A percentile compares a stretch with the other conserved stretches of the same genome.
phyloP scores from a whole-genome alignment of 2,888 invertebrate genomes.

The Polydesmus complanatus region DNA sequence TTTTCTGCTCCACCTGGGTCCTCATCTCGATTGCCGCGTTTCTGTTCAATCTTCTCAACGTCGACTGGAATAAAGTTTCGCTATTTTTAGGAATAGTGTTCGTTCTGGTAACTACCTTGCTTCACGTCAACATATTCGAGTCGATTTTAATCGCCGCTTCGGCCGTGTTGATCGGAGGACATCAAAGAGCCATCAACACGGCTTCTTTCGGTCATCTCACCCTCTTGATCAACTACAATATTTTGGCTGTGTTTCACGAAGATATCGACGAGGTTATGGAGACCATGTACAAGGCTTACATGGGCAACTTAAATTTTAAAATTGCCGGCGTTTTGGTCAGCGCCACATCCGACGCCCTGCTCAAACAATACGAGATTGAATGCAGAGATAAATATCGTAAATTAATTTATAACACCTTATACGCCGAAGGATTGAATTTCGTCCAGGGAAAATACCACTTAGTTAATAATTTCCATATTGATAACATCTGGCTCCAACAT shows the following conservation, averaged over 20 bases:
- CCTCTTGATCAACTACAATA: constrained; percentile 17
- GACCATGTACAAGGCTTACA: constrained; percentile 18
- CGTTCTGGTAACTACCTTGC: constrained; percentile 14
- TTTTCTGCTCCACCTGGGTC: constrained; percentile 10
- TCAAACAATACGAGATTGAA: constrained; percentile 18
- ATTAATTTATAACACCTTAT: constrained; percentile 15
- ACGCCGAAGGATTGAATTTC: constrained; percentile 17
- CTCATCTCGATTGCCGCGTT: constrained; percentile 11
- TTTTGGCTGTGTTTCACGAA: constrained; percentile 16
- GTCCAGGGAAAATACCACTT: constrained; percentile 9
- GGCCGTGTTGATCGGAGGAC: constrained; percentile 17
- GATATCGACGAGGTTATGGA: constrained; percentile 17
- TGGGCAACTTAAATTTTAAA: constrained; percentile 16
- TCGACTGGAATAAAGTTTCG: constrained; percentile 17
- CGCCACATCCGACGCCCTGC: constrained; percentile 14
- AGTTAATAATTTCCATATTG: constrained; percentile 14
- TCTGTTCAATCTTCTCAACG: constrained; percentile 16
- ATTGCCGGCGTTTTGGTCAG: constrained; percentile 17
- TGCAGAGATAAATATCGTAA: constrained; percentile 11
- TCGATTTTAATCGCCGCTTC: constrained; percentile 17
- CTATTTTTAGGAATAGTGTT: constrained; percentile 15
- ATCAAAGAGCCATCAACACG: constrained; percentile 10
- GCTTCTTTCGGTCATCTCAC: constrained; percentile 16
- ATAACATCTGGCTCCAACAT: constrained; percentile 17
- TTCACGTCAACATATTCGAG: constrained; percentile 18